Base-by-base conservation (phyloP, 53 echinoderm and acorn worm genomes). In the Crossaster papposus region DNA sequence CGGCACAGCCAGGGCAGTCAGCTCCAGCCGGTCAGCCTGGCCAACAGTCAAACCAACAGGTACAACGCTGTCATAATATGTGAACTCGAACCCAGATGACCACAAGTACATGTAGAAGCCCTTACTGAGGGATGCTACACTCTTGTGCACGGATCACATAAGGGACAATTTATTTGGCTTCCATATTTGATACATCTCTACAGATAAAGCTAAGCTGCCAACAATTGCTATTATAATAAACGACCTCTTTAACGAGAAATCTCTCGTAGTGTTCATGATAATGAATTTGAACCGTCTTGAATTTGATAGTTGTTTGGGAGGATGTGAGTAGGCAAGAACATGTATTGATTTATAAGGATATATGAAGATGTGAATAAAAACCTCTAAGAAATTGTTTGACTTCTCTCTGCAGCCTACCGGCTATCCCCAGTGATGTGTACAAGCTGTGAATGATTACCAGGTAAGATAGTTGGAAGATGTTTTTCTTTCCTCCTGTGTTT, bases 11-110 rank as follows among this genome's bases (percentile, higher is more conserved):
- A 9, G 88, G 88, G 3, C 83, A 82, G 29, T 51, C 94, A 4
- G 71, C 90, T 55, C 64, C 92, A 3, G 92, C 70, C 17, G 80
- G 82, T 24, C 77, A 86, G 34, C 65, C 77, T 28, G 85, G 70
- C 24, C 79, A 87, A 71, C 91, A 87, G 50, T 87, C 91, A 1
- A 87, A 87, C 62, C 82, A 82, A 23, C 87, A 75, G 87, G 87
- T 87, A 15, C 8, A 68, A 68, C 11, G 4, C 18, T 0, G 0
- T 62, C 2, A 44, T 44, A 44, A 5, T 9, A 44, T 44, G 44
- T 44, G 9, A 9, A 44, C 12, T 58, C n/a, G n/a, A 18, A 58
- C 17, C 7, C 15, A 58, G 7, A n/a, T 58, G 58, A 58, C 22
- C 55, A 55, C 14, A 18, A 55, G 55, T 5, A 7, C 55, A 55